A percentile compares a stretch with the other conserved stretches of the same genome.
phyloP scores from a whole-genome alignment of 2,888 invertebrate genomes.

The Drosophila lacicola region DNA sequence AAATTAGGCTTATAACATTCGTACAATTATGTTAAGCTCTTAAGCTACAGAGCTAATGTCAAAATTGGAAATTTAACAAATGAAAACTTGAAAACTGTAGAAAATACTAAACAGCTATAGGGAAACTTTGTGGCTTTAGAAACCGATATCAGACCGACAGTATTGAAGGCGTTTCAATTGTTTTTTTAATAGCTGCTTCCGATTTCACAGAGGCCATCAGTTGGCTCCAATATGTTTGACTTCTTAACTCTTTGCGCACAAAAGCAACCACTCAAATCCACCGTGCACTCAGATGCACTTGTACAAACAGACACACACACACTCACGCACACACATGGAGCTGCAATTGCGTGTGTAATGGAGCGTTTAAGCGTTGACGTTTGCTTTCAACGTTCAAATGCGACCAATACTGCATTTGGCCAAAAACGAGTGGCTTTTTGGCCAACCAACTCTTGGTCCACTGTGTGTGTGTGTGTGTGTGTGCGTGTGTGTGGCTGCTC shows the following conservation, averaged over 20 bases:
- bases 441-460: slow-evolving; percentile 38
- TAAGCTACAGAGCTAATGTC: too few relatives aligned
- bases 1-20: too few relatives aligned
- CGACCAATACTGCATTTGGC: slow-evolving; percentile 48
- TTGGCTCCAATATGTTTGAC: slow-evolving; percentile 3
- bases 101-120: too few relatives aligned
- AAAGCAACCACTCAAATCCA: slow-evolving; percentile 18
- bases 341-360: slow-evolving; percentile 49
- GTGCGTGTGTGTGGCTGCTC: slow-evolving; percentile 7
- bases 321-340: slow-evolving; percentile 4
- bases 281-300: slow-evolving; percentile 31
- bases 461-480: slow-evolving; percentile 11
- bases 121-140: neutral
- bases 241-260: slow-evolving; percentile 13
- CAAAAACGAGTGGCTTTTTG: slow-evolving; percentile 38
- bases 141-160: neutral
- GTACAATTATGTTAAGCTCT: too few relatives aligned
- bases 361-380: slow-evolving; percentile 66
- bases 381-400: slow-evolving; percentile 58
- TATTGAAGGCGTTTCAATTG: neutral
- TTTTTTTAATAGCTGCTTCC: slow-evolving; percentile 21
- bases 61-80: too few relatives aligned
- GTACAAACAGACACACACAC: slow-evolving; percentile 24
- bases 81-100: too few relatives aligned
- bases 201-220: slow-evolving; percentile 11